Conservation (phyloP, 30 jellyfish, hydroid and myxozoan genomes). For the Aurelia sp. region DNA sequence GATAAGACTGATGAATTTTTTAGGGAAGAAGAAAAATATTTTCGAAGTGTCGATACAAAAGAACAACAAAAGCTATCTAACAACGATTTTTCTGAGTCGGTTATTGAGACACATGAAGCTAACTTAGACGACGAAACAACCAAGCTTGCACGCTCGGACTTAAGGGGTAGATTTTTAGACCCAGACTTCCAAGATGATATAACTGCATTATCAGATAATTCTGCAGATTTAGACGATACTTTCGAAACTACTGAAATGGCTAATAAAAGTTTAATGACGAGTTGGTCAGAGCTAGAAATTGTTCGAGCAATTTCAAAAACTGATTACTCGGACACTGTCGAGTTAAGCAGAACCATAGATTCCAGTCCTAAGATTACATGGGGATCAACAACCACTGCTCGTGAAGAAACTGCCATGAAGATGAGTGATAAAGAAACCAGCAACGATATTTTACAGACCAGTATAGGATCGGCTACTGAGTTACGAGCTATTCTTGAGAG, state of each 20-base stretch:
- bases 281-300: constrained; percentile 63
- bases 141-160: background rate
- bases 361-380: constrained; percentile 61
- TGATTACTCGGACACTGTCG: constrained; percentile 17
- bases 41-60: background rate
- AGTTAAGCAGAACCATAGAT: background rate
- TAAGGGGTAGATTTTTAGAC: background rate
- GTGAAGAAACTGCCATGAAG: background rate
- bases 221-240: constrained; percentile 13
- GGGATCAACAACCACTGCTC: constrained; percentile 9
- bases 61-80: background rate
- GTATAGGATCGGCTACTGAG: constrained; percentile 60
- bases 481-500: constrained; percentile 49
- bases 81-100: background rate
- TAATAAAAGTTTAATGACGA: constrained; percentile 44
- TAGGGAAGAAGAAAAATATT: background rate
- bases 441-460: constrained; percentile 47
- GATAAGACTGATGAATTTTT: background rate
- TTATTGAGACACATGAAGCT: background rate
- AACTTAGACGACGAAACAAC: background rate
- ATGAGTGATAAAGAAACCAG: background rate
- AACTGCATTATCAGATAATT: background rate
- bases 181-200: background rate
- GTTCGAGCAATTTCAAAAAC: background rate
- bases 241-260: constrained; percentile 21